Conservation (phyloP, 2,113 vertebrate species). For the Colius striatus region DNA sequence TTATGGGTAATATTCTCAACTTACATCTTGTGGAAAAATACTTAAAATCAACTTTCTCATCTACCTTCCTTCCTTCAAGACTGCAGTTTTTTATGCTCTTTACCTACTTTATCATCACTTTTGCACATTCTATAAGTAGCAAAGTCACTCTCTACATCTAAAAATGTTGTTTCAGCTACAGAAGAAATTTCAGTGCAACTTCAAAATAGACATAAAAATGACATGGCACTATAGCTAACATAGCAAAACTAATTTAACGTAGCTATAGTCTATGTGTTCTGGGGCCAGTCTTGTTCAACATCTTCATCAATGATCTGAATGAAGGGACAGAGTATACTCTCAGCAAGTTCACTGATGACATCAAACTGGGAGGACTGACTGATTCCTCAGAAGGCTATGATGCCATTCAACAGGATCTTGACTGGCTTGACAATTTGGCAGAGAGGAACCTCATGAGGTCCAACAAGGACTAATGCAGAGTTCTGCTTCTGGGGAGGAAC, state of each 20-base stretch:
- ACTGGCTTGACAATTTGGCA: no score
- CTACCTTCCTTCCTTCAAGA: background rate
- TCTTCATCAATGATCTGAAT: no score
- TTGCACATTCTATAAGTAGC: background rate
- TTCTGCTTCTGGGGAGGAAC: no score
- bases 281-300: no score
- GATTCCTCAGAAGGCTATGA: no score
- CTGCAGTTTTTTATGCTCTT: background rate
- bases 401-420: no score
- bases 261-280: background rate
- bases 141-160: background rate
- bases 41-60: background rate
- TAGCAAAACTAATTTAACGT: background rate
- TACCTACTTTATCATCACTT: background rate
- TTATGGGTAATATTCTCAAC: slow-evolving; percentile 35
- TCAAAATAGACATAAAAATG: background rate
- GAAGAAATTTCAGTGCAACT: background rate
- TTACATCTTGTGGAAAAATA: background rate
- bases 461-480: no score
- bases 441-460: no score
- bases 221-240: background rate
- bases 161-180: background rate
- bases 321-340: no score
- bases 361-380: no score
- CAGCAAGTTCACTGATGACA: no score